Percentiles rank a stretch among this genome's conserved stretches.
Conservation (phyloP, 2,113 vertebrate species). For the Solenodon paradoxus region DNA sequence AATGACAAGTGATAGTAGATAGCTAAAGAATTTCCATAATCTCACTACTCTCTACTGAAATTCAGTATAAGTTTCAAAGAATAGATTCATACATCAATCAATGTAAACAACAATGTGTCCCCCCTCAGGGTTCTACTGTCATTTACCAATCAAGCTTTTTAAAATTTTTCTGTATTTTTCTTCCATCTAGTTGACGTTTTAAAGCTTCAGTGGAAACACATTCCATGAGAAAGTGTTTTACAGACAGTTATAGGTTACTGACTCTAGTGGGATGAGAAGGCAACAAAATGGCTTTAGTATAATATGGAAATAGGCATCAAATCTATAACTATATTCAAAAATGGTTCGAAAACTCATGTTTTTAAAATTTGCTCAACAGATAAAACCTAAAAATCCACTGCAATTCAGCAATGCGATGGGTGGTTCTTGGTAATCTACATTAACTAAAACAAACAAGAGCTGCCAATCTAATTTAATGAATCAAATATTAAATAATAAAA, state of each 20-base stretch:
- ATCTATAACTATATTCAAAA: background rate
- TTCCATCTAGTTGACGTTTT: background rate
- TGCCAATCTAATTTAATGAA: background rate
- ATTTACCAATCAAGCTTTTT: too few species aligned
- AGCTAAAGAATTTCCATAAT: background rate
- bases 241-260: fast-evolving
- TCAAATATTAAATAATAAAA: background rate
- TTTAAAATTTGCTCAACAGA: background rate
- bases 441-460: background rate
- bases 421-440: background rate
- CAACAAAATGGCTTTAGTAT: background rate
- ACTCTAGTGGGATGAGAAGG: background rate
- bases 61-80: too few species aligned
- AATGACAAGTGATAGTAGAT: background rate
- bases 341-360: background rate
- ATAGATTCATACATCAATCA: too few species aligned
- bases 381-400: background rate
- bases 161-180: too few species aligned
- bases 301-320: background rate
- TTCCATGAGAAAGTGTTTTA: background rate
- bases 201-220: background rate
- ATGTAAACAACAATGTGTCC: too few species aligned
- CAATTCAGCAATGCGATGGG: background rate
- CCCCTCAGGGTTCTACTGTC: too few species aligned
- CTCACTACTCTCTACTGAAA: background rate